Conservation (phyloP, 2,797 vertebrate genomes). For the Morus bassanus region DNA sequence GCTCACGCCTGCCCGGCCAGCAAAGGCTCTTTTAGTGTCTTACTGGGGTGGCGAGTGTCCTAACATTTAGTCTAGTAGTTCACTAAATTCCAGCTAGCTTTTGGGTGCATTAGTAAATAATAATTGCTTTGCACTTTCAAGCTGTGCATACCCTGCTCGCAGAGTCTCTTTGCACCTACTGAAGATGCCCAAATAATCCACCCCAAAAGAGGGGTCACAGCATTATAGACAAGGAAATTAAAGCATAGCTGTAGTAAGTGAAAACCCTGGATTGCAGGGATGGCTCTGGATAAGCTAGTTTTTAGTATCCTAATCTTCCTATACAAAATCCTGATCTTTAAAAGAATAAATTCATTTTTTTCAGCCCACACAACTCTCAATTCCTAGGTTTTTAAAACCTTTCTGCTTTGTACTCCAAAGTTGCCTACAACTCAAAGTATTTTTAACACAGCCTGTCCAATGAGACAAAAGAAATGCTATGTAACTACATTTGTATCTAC, state of each 20-base stretch:
- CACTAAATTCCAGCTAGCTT: not conserved
- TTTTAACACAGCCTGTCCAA: not conserved
- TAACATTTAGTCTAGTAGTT: not conserved
- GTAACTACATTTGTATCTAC: not conserved
- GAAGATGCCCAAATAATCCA: not conserved
- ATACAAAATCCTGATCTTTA: not conserved
- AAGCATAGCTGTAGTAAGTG: not conserved
- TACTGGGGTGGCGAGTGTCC: not conserved
- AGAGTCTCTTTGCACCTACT: not conserved
- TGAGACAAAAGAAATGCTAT: not conserved
- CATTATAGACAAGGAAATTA: not conserved
- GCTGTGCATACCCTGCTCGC: not conserved
- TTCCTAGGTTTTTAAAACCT: not conserved
- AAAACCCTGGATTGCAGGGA: not conserved
- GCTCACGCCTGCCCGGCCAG: not conserved
- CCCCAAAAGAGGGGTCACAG: not conserved
- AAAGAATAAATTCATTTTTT: not conserved
- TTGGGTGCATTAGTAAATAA: not conserved
- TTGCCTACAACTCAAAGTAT: not conserved
- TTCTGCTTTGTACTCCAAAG: not conserved
- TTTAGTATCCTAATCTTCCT: not conserved
- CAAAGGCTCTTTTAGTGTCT: not conserved
- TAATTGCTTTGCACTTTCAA: not conserved
- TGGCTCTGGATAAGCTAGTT: not conserved
- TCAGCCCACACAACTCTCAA: not conserved